Base-by-base conservation (phyloP, 2,888 invertebrate species). In the Lasioglossum calceatum region DNA sequence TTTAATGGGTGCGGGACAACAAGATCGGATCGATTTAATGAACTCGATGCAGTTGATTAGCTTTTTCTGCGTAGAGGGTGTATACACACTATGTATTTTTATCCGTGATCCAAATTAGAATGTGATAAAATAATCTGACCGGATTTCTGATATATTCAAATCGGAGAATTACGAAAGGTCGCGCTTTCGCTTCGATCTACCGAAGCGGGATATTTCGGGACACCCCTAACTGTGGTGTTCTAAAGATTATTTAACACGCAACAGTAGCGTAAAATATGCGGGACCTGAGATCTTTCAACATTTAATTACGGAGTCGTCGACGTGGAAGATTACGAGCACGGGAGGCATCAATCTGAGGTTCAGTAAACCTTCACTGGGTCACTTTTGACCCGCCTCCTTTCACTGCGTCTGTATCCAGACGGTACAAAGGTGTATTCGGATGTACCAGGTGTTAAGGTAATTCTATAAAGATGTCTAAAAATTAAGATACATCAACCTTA, bases 21-120 rank as follows among this genome's bases (percentile, higher is more conserved):
- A 78, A 81, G 89, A 90, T 89, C 81, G 91, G 88, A 90, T 91
- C 89, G 89, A 91, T 91, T 88, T 90, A 89, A 91, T 89, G 89
- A 90, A 86, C 73, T 86, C 82, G 85, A 74, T 89, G 83, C 87
- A 90, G 89, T 76, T 86, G 89, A 90, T 92, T 91, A 88, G 81
- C 85, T 83, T 82, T 84, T 87, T 72, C 81, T 78, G 71, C 64
- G 77, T 79, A 78, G 83, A 86, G 85, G 79, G 84, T 80, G 82
- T 81, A 70, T n/a, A 78, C 64, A 61, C 12, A 36, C 54, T 50
- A n/a, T 72, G 82, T 90, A 90, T 90, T 90, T 90, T 90, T 91
- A 90, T 88, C 32, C 32, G 50, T 58, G 32, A 85, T 44, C 54
- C 58, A 74, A 80, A 76, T 88, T 83, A 67, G 58, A 79, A 64